A percentile compares a stretch with the other conserved stretches of the same genome.
phyloP scores from a whole-genome alignment of 2,113 vertebrate genomes.

The Chaenogobius annularis region DNA sequence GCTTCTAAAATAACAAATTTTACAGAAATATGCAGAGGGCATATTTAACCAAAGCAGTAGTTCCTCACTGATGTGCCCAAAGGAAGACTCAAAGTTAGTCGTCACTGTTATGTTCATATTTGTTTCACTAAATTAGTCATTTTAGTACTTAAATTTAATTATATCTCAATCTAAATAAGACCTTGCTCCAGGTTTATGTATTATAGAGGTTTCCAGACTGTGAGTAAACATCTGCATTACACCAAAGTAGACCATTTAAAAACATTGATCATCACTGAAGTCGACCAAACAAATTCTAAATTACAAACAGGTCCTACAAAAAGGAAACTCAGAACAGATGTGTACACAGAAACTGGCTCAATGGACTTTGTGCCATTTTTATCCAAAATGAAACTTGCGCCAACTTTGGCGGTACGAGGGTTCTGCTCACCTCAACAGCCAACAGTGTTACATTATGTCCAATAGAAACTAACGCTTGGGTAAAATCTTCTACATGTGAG shows the following conservation, averaged over 20 bases:
- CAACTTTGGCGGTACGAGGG: constrained; percentile 2
- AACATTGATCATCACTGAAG: constrained; percentile 12
- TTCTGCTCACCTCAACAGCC: constrained; percentile 29
- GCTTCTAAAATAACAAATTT: constrained; percentile 10
- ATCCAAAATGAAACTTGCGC: constrained; percentile 22
- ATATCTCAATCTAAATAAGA: constrained; percentile 17
- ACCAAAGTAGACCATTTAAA: constrained; percentile 32
- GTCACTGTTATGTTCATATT: constrained; percentile 52
- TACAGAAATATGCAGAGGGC: constrained; percentile 79
- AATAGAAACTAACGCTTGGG: constrained; percentile 33
- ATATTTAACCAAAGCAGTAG: constrained; percentile 62
- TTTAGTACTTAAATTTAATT: constrained; percentile 14
- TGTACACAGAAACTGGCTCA: constrained; percentile 19
- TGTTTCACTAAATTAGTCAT: constrained; percentile 31
- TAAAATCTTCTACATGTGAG: constrained; percentile 46
- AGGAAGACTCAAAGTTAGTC: constrained; percentile 51
- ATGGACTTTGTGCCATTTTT: constrained; percentile 52
- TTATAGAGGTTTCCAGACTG: constrained; percentile 32
- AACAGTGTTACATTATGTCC: constrained; percentile 33
- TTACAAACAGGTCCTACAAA: constrained; percentile 21
- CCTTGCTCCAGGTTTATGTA: constrained; percentile 9
- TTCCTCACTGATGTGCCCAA: constrained; percentile 40
- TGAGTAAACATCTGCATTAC: constrained; percentile 13
- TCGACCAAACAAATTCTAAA: constrained; percentile 9
- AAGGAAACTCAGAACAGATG: background rate